Conservation (phyloP, 2,113 vertebrate genomes). For the Hydrolagus affinis region DNA sequence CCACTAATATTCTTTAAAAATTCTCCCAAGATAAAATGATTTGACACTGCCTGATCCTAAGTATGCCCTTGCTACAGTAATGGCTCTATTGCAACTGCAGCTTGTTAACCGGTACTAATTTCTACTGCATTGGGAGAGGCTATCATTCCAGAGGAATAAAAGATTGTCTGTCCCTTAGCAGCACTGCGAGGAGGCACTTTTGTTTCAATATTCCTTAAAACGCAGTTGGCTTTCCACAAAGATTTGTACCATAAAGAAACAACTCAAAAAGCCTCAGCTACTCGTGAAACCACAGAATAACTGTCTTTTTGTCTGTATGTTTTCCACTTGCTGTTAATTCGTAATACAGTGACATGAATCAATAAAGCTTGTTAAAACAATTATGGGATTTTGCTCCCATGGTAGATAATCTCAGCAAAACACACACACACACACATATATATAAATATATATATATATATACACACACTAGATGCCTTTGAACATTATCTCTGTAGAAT, state of each 20-base stretch:
- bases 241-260: slow-evolving; percentile 3
- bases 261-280: neutral
- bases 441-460: neutral
- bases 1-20: neutral
- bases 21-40: neutral
- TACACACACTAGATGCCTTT: too few relatives aligned
- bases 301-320: neutral
- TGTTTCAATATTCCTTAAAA: neutral
- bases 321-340: neutral
- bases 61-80: neutral
- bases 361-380: slow-evolving; percentile 7
- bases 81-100: neutral
- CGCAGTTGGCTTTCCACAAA: neutral
- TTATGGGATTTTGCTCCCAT: neutral
- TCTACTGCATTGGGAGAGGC: neutral
- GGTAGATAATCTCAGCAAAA: neutral
- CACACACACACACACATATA: neutral
- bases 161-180: neutral
- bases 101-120: neutral
- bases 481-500: neutral
- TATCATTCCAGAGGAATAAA: neutral
- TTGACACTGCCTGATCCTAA: neutral
- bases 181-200: neutral
- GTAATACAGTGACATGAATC: neutral
- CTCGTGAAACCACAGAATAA: neutral